Conservation (phyloP, 2,797 vertebrate species). For the Buceros bicornis region DNA sequence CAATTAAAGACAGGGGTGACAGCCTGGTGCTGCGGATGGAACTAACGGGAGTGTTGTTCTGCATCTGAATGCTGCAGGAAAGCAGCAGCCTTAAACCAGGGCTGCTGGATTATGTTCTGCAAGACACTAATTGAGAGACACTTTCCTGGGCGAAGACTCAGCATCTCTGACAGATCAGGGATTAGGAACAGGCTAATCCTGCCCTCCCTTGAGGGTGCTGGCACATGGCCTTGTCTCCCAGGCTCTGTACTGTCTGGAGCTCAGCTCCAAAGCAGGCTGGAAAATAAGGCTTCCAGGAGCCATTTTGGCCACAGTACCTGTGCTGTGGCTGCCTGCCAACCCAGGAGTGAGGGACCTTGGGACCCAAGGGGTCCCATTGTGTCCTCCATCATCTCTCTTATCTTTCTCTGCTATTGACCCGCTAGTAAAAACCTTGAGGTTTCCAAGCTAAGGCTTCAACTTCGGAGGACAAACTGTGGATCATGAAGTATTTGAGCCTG, state of each 20-base stretch:
- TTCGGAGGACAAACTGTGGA: neutral
- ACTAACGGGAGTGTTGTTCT: neutral
- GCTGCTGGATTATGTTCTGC: neutral
- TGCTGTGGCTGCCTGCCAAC: neutral
- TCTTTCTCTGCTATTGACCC: neutral
- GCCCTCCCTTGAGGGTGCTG: neutral
- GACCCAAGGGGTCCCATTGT: neutral
- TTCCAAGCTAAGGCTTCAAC: neutral
- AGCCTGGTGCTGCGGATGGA: neutral
- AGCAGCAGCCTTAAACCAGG: neutral
- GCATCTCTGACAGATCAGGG: neutral
- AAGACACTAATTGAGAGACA: neutral
- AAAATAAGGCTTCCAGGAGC: neutral
- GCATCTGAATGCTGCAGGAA: neutral
- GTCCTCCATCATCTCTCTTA: neutral
- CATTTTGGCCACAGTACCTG: neutral
- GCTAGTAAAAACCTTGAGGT: neutral
- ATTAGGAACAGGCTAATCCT: neutral
- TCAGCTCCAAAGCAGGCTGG: neutral
- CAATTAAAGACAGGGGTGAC: conserved; percentile 37
- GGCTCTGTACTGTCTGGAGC: neutral
- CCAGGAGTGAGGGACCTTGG: rapidly evolving
- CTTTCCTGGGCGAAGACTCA: neutral
- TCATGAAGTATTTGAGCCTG: neutral
- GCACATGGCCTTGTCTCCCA: rapidly evolving